phyloP scores from a whole-genome alignment of 2,888 invertebrate genomes.

The Linnaemya tessellans region DNA sequence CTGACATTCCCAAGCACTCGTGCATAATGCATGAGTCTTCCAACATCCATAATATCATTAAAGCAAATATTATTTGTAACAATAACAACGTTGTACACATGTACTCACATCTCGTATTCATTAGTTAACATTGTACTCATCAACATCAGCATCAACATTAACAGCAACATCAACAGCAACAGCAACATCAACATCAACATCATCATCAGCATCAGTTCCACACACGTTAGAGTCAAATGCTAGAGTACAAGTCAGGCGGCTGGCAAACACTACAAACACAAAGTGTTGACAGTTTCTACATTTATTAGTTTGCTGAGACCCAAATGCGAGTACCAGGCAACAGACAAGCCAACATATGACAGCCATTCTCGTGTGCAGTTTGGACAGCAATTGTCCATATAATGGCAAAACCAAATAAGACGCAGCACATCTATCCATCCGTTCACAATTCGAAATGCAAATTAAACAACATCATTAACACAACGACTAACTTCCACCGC shows the following conservation, averaged over 20 bases:
- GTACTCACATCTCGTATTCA: slow-evolving; percentile 21
- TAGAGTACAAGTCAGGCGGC: neutral
- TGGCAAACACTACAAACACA: slow-evolving; percentile 29
- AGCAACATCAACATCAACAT: neutral
- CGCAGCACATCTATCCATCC: neutral
- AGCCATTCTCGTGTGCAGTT: neutral
- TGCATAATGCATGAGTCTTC: neutral
- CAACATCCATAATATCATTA: slow-evolving; percentile 2
- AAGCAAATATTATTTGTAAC: slow-evolving; percentile 40
- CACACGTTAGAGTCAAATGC: slow-evolving; percentile 3
- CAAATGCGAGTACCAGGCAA: neutral
- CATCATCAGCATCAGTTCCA: neutral
- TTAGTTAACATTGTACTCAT: slow-evolving; percentile 34
- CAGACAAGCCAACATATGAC: slow-evolving; percentile 22
- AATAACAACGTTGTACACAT: slow-evolving; percentile 33
- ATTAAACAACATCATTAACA: slow-evolving; percentile 57
- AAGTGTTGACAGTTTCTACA: slow-evolving; percentile 53
- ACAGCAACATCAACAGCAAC: neutral
- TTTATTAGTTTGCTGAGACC: slow-evolving; percentile 31
- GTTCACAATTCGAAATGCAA: slow-evolving; percentile 47
- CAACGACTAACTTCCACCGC: slow-evolving; percentile 31
- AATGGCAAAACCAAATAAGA: slow-evolving; percentile 52
- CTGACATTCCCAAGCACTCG: slow-evolving; percentile 1
- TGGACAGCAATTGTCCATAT: slow-evolving; percentile 54
- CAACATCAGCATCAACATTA: slow-evolving; percentile 3